These are phyloP conservation scores for Hoplodrina ambigua DNA, from an alignment of 2,888 invertebrate species.

Conservation along the genomic window DNA sequence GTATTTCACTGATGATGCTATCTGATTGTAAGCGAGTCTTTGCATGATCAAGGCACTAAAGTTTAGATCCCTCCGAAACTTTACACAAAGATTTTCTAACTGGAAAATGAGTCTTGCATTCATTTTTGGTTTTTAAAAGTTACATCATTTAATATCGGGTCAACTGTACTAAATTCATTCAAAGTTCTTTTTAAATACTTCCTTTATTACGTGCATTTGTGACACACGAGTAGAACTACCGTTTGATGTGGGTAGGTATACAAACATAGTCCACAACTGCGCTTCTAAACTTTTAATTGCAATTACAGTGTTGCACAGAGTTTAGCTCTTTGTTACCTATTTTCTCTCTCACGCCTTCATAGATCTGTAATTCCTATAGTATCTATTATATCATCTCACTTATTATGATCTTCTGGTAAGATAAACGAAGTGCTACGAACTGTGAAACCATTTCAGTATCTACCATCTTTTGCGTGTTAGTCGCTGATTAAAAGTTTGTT, in stretches of 20 bases:
- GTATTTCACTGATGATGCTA: slow-evolving; percentile 29
- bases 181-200: not conserved
- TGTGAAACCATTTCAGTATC: slow-evolving; percentile 11
- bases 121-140: no score
- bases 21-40: slow-evolving; percentile 21
- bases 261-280: slow-evolving; percentile 7
- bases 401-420: slow-evolving; percentile 29
- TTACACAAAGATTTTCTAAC: no score
- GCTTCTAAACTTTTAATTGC: slow-evolving; percentile 52
- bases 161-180: not conserved
- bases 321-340: slow-evolving; percentile 22
- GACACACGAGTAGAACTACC: slow-evolving; percentile 5
- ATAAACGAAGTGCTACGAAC: slow-evolving; percentile 9
- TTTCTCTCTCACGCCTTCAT: slow-evolving; percentile 1
- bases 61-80: not conserved
- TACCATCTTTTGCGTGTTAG: slow-evolving; percentile 23
- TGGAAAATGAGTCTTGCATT: no score
- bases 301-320: slow-evolving; percentile 33
- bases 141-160: not conserved
- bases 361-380: slow-evolving; percentile 19
- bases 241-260: not conserved
- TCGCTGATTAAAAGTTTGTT: slow-evolving; percentile 23
- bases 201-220: not conserved
- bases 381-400: slow-evolving; percentile 15
- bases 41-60: slow-evolving; percentile 4